Evolutionary conservation across 1,140 invertebrate genomes (phyloP).

Genomic region (Uloborus diversus): DNA sequence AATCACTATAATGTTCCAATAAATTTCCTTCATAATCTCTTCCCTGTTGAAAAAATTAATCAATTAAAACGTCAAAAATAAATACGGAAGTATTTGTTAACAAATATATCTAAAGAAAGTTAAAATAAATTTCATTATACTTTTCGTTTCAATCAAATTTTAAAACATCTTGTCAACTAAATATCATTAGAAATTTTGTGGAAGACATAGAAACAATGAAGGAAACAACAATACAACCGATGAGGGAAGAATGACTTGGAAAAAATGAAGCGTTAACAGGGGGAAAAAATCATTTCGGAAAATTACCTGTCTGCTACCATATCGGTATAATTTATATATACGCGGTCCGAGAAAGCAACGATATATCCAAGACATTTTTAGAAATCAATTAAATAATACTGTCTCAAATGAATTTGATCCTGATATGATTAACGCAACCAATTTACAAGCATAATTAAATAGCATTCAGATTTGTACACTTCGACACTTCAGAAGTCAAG

Average conservation of each 20-base stretch:
- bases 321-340: slow-evolving; percentile 14
- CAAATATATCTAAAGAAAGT: background rate
- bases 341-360: slow-evolving; percentile 26
- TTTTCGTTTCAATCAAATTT: background rate
- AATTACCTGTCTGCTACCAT: slow-evolving; percentile 5
- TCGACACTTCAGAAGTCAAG: too few relatives aligned
- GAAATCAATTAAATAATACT: too few relatives aligned
- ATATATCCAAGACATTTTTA: too few relatives aligned
- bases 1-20: slow-evolving; percentile 23
- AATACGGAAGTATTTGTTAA: background rate
- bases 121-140: background rate
- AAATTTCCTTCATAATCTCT: slow-evolving; percentile 30
- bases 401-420: too few relatives aligned
- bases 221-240: background rate
- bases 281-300: background rate
- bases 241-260: background rate
- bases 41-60: background rate
- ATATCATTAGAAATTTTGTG: background rate
- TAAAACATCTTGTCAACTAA: background rate
- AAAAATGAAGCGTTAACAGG: background rate
- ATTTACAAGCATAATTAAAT: too few relatives aligned
- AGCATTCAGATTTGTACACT: too few relatives aligned
- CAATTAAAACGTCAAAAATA: background rate
- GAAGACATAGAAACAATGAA: background rate
- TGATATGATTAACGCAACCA: too few relatives aligned